Percentiles rank a stretch among this genome's conserved stretches.
These are phyloP conservation scores for Eospalax fontanierii DNA, from an alignment of 2,797 vertebrate species.

Conservation along the genomic window DNA sequence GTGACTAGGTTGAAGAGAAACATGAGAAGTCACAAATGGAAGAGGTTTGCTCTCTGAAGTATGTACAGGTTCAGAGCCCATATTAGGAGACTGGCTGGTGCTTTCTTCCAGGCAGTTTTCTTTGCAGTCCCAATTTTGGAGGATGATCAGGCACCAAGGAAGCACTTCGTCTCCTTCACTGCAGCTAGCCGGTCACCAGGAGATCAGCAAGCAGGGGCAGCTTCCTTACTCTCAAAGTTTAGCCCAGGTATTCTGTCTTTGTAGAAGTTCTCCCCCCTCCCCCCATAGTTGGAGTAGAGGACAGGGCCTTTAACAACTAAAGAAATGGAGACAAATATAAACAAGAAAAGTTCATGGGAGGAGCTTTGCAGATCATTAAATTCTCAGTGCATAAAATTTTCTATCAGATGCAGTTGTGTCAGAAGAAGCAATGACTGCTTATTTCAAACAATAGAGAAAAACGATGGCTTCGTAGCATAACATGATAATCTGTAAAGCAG, in stretches of 20 bases:
- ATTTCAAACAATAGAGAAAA: conserved; percentile 57
- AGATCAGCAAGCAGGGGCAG: neutral
- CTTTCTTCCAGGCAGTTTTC: neutral
- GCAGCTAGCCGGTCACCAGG: neutral
- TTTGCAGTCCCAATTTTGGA: neutral
- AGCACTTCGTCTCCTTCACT: neutral
- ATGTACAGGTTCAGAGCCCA: neutral
- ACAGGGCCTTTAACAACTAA: conserved; percentile 2
- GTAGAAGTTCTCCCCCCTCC: too few relatives aligned
- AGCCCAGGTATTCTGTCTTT: neutral
- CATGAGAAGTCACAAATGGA: neutral
- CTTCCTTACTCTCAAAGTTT: neutral
- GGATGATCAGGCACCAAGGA: neutral
- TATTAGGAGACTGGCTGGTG: neutral
- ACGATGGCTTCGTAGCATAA: conserved; percentile 29
- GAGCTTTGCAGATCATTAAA: conserved; percentile 42
- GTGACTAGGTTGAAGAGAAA: neutral
- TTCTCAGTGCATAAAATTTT: neutral
- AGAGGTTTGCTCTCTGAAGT: neutral
- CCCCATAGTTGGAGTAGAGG: neutral
- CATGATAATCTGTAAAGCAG: conserved; percentile 26
- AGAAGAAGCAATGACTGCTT: neutral
- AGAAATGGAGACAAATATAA: neutral
- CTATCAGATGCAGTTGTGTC: neutral
- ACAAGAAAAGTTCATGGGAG: neutral